phyloP scores from a whole-genome alignment of 2,888 invertebrate species.

The Amblyteles armatorius region DNA sequence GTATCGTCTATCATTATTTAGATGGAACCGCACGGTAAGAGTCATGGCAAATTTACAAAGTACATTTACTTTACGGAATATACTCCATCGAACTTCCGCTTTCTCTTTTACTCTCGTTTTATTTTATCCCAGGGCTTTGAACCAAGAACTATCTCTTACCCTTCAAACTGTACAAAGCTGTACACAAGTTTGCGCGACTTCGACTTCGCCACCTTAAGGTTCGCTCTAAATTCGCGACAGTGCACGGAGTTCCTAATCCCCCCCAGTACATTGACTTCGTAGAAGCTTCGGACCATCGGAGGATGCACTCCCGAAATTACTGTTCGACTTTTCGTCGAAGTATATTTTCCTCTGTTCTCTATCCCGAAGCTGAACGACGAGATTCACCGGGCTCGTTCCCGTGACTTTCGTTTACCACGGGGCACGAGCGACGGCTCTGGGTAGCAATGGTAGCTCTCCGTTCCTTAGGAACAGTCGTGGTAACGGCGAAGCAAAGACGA shows the following conservation, averaged over 20 bases:
- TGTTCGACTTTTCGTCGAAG: conserved; percentile 59
- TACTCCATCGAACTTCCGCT: conserved; percentile 10
- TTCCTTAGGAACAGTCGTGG: not conserved
- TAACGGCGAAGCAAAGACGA: conserved; percentile 22
- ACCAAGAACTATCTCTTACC: conserved; percentile 12
- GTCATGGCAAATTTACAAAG: not conserved
- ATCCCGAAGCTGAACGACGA: not conserved
- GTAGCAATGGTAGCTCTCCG: not conserved
- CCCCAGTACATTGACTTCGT: conserved; percentile 23
- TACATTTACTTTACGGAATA: not conserved
- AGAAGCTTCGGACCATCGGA: not conserved
- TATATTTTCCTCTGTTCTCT: conserved; percentile 30
- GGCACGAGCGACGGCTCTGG: not conserved
- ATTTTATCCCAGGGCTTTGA: not conserved
- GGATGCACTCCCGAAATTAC: conserved; percentile 63
- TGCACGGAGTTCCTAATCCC: conserved; percentile 8
- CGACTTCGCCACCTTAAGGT: conserved; percentile 13
- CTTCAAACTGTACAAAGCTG: conserved; percentile 15
- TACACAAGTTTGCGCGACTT: conserved; percentile 33
- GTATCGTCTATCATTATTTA: too few relatives aligned
- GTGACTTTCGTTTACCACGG: conserved; percentile 6
- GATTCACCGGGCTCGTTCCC: not conserved
- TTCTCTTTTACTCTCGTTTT: not conserved
- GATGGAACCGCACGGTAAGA: not conserved
- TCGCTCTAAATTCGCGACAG: conserved; percentile 39